phyloP scores from a whole-genome alignment of 2,113 vertebrate species.

The Muntiacus reevesi region DNA sequence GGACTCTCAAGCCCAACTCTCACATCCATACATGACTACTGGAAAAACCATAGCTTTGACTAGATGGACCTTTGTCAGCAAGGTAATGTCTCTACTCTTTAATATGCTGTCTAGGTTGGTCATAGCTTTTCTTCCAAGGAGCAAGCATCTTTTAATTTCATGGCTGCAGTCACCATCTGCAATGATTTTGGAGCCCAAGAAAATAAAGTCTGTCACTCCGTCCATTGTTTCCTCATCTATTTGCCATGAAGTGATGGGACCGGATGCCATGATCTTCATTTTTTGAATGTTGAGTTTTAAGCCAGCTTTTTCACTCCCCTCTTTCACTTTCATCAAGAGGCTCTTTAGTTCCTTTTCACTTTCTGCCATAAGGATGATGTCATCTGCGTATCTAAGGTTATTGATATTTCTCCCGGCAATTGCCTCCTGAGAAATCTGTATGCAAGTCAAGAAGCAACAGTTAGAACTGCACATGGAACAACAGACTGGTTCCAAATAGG shows the following conservation, averaged over 20 bases:
- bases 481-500: background rate
- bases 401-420: background rate
- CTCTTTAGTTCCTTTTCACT: background rate
- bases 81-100: background rate
- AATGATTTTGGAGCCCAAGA: background rate
- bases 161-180: background rate
- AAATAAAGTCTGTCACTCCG: background rate
- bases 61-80: background rate
- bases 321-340: background rate
- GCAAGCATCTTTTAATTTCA: background rate
- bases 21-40: background rate
- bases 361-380: background rate
- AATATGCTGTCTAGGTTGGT: background rate
- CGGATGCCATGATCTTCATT: background rate
- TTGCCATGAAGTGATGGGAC: background rate
- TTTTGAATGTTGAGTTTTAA: background rate
- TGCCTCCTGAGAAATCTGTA: background rate
- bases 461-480: background rate
- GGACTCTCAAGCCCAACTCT: background rate
- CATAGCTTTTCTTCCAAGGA: background rate
- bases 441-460: background rate
- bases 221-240: background rate
- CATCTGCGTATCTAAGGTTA: background rate
- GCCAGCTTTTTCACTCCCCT: background rate
- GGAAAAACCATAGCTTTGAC: background rate